Percentiles rank a stretch among this genome's conserved stretches.
These are phyloP conservation scores for Galendromus occidentalis DNA, from an alignment of 1,140 invertebrate genomes.

Conservation along the genomic window DNA sequence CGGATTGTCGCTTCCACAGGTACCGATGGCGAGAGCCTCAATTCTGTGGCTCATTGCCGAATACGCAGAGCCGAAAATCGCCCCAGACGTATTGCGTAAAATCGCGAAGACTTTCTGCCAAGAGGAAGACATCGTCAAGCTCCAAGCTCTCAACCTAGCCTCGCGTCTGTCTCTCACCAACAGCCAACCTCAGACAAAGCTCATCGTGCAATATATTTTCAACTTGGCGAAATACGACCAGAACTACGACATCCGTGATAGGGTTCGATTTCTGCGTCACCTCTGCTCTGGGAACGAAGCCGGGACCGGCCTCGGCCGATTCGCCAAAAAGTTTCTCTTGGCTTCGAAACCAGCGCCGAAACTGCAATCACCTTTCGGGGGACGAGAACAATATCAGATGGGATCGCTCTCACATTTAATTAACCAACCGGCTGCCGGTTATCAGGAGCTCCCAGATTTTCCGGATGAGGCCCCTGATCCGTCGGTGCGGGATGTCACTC, in stretches of 20 bases:
- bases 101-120: conserved; percentile 78
- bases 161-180: conserved; percentile 68
- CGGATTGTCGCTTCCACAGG: too few relatives aligned
- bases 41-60: conserved; percentile 80
- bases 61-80: conserved; percentile 59
- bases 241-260: conserved; percentile 91
- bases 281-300: conserved; percentile 35
- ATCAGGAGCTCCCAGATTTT: conserved; percentile 67
- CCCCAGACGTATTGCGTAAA: conserved; percentile 75
- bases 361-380: conserved; percentile 45
- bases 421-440: conserved; percentile 59
- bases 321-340: conserved; percentile 67
- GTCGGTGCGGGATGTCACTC: conserved; percentile 51
- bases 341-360: conserved; percentile 78
- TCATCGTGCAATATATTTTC: conserved; percentile 82
- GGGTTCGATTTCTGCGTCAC: conserved; percentile 60
- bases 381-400: conserved; percentile 64
- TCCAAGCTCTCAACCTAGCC: conserved; percentile 85
- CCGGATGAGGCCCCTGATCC: conserved; percentile 54
- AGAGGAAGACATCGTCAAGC: conserved; percentile 85
- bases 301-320: conserved; percentile 24
- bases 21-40: conserved; percentile 34
- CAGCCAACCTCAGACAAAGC: conserved; percentile 41
- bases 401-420: conserved; percentile 88
- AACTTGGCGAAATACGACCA: conserved; percentile 91